phyloP scores from a whole-genome alignment of 2,888 invertebrate species.

The Cremastinae sp. region DNA sequence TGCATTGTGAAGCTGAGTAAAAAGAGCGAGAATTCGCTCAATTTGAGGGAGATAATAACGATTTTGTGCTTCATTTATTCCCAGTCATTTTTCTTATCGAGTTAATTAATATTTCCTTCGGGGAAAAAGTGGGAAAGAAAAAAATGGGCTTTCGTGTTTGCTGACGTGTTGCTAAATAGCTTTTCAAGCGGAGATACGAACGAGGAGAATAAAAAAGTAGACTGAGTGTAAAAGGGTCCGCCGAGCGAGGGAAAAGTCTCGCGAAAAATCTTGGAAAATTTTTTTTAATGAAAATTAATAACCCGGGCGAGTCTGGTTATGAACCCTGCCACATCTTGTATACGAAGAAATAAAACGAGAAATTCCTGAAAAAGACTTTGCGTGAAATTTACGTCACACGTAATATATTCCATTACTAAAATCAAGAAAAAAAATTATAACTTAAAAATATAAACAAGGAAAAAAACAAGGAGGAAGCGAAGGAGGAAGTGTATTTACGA shows the following conservation, averaged over 20 bases:
- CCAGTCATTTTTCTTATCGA: not conserved
- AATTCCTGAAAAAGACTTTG: not conserved
- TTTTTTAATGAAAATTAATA: constrained; percentile 52
- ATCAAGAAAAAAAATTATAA: constrained; percentile 9
- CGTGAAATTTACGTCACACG: constrained; percentile 10
- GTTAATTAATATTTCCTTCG: constrained; percentile 18
- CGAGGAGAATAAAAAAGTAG: not conserved
- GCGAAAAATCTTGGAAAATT: not conserved
- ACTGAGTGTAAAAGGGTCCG: constrained; percentile 1
- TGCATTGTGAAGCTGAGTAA: constrained; percentile 12
- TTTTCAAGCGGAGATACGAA: constrained; percentile 19
- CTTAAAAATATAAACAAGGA: not conserved
- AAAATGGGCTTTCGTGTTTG: constrained; percentile 7
- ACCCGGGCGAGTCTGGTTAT: constrained; percentile 22
- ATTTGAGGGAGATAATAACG: constrained; percentile 5
- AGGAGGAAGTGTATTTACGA: constrained; percentile 30
- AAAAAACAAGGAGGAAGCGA: constrained; percentile 2
- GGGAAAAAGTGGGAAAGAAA: constrained; percentile 8
- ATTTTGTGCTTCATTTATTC: not conserved
- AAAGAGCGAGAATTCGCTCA: constrained; percentile 7
- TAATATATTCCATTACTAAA: constrained; percentile 57
- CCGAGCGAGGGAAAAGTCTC: not conserved
- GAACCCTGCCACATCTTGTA: constrained; percentile 10
- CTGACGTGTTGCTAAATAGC: constrained; percentile 37
- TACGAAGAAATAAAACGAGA: constrained; percentile 14